Evolutionary conservation across 2,888 invertebrate species (phyloP), one percentile per base, ranked within the genome.

Genomic region (Drosophila fulvimacula): DNA sequence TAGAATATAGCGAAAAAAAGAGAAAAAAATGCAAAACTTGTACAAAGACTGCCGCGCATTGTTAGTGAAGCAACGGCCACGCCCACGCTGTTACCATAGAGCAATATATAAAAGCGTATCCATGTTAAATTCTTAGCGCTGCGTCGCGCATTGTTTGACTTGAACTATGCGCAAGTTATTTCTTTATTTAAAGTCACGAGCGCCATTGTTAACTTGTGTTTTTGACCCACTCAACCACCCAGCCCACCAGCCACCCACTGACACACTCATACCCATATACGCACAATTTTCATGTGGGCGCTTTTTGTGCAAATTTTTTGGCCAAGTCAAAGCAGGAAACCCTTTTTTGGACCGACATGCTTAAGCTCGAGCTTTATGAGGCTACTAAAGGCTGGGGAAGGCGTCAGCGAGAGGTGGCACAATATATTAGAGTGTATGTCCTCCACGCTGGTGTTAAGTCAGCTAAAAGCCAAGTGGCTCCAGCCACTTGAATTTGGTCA

Each of bases 181-280:
- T 83, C 87, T 84, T 84, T 83, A 87, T 83, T 83, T 86, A 82
- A 83, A 83, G 83, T 83, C 82, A 76, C 76, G 61, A 61, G 69
- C 66, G 61, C 71, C 73, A 78, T 78, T 81, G 73, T 76, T 67
- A 73, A 66, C 79, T 67, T 70, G 65, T 78, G 72, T 67, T 67
- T 76, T 72, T 73, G 76, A 76, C 81, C 72, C 65, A 69, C 60
- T 38, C 66, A 57, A 41, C 42, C 32, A 42, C 30, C 17, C 48
- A 48, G 24, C 3, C 17, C 44, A 19, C 39, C 2, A 52, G 21
- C 32, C 39, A 30, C 61, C 46, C 27, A 30, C 42, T 49, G 30
- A 30, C 58, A 38, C 30, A 68, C 36, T 60, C 15, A 19, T 7
- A 21, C 15, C 19, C 7, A 63, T 24, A 66, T 56, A 82, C 86